A percentile compares a stretch with the other conserved stretches of the same genome.
Conservation (phyloP, 2,797 vertebrate species). For the Podarcis siculus region DNA sequence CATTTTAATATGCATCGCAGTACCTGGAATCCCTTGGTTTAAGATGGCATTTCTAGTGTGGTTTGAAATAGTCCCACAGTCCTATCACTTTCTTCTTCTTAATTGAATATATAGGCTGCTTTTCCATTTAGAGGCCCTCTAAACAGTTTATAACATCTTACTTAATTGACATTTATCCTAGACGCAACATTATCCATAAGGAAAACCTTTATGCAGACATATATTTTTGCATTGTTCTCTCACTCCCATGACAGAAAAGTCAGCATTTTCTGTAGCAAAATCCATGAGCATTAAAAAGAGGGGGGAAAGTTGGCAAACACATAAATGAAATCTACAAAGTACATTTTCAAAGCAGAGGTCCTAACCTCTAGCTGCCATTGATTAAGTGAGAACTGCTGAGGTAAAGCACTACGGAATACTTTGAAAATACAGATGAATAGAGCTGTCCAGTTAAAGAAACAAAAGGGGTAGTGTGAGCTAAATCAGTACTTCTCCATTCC, state of each 20-base stretch:
- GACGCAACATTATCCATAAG: constrained; percentile 4
- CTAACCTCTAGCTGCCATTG: constrained; percentile 13
- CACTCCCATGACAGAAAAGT: constrained; percentile 35
- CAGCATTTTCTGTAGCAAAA: constrained; percentile 16
- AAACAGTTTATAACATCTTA: constrained; percentile 1
- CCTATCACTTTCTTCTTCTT: constrained; percentile 69
- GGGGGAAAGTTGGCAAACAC: background rate
- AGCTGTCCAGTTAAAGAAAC: constrained; percentile 20
- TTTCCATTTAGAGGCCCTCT: constrained; percentile 67
- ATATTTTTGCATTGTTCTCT: background rate
- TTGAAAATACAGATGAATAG: constrained; percentile 14
- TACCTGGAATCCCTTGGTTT: constrained; percentile 54
- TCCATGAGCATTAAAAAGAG: background rate
- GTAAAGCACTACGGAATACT: constrained; percentile 23
- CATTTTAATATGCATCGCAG: constrained; percentile 48
- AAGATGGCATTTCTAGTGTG: constrained; percentile 57
- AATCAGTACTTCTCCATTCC: background rate
- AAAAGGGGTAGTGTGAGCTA: background rate
- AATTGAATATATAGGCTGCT: constrained; percentile 73
- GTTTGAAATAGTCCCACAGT: constrained; percentile 67
- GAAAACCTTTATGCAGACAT: constrained; percentile 23
- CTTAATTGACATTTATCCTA: constrained; percentile 37
- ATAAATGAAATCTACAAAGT: constrained; percentile 6
- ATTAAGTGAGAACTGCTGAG: constrained; percentile 25
- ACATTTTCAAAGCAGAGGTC: constrained; percentile 33